Percentiles rank a stretch among this genome's conserved stretches.
Evolutionary conservation across 2,888 invertebrate genomes (phyloP).

Genomic region (Mechanitis messenoides): DNA sequence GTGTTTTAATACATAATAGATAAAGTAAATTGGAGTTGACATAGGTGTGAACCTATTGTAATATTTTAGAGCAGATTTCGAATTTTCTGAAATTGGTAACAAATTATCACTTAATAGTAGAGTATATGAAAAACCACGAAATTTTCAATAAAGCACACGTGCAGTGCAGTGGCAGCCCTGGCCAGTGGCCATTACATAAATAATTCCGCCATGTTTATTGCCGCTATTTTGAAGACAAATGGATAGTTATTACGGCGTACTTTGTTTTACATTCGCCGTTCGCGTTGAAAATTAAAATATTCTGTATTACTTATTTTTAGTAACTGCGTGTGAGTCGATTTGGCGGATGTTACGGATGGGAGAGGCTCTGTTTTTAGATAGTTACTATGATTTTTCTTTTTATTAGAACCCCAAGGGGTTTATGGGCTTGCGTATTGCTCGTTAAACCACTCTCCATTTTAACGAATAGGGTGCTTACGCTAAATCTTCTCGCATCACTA

Average conservation of each 20-base stretch:
- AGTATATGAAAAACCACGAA: constrained; percentile 70
- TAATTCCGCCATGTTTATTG: constrained; percentile 75
- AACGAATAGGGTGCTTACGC: constrained; percentile 41
- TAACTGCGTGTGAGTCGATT: constrained; percentile 69
- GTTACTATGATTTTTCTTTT: constrained; percentile 31
- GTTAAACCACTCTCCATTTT: constrained; percentile 41
- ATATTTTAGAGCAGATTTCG: constrained; percentile 15
- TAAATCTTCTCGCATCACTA: constrained; percentile 56
- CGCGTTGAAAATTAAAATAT: constrained; percentile 74
- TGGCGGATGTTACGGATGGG: constrained; percentile 44
- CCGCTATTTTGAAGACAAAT: constrained; percentile 77
- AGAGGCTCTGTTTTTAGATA: constrained; percentile 40
- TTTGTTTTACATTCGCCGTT: constrained; percentile 72
- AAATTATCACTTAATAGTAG: constrained; percentile 44
- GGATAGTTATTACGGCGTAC: constrained; percentile 74
- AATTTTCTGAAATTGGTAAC: constrained; percentile 18
- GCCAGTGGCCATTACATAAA: constrained; percentile 73
- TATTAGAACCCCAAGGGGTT: constrained; percentile 31
- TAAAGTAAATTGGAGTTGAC: no score
- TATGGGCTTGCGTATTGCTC: constrained; percentile 38
- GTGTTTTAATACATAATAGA: no score
- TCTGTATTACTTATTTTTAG: constrained; percentile 68
- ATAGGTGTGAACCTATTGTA: no score
- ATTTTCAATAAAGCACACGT: constrained; percentile 69
- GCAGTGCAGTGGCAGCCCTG: constrained; percentile 65